phyloP scores from a whole-genome alignment of 2,888 invertebrate species.

The Coremacera marginata region DNA sequence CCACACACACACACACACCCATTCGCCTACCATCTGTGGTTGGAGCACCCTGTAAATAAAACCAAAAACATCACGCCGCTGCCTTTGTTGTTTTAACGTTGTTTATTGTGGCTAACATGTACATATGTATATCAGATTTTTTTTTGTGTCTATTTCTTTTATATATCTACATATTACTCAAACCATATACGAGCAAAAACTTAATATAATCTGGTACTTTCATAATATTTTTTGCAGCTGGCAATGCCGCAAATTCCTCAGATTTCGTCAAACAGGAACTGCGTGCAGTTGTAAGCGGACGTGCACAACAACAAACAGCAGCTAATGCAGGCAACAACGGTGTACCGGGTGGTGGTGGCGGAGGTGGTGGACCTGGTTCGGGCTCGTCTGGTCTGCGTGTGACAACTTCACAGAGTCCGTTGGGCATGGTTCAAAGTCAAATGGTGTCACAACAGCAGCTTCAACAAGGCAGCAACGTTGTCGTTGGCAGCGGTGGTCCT shows the following conservation, averaged over 20 bases:
- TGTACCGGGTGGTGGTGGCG: slow-evolving; percentile 57
- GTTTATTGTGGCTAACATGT: slow-evolving; percentile 48
- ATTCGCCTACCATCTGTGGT: background rate
- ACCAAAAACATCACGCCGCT: slow-evolving; percentile 29
- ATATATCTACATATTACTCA: background rate
- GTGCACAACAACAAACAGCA: slow-evolving; percentile 73
- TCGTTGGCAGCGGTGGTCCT: background rate
- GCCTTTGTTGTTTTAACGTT: slow-evolving; percentile 39
- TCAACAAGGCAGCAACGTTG: slow-evolving; percentile 48
- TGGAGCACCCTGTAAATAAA: slow-evolving; percentile 34
- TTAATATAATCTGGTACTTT: slow-evolving; percentile 45
- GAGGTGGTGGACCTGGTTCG: slow-evolving; percentile 53
- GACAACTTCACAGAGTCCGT: slow-evolving; percentile 68
- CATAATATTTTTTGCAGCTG: slow-evolving; percentile 65
- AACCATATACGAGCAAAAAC: background rate
- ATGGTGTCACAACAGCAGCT: slow-evolving; percentile 56
- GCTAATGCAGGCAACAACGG: slow-evolving; percentile 53
- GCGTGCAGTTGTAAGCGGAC: slow-evolving; percentile 87
- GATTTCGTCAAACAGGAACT: slow-evolving; percentile 94
- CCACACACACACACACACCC: background rate
- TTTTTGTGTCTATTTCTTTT: background rate
- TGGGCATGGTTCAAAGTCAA: slow-evolving; percentile 62
- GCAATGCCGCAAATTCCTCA: slow-evolving; percentile 77
- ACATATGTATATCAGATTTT: background rate
- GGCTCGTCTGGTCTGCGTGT: slow-evolving; percentile 52